phyloP scores from a whole-genome alignment of 1,140 invertebrate species.

The Rhyzopertha dominica region DNA sequence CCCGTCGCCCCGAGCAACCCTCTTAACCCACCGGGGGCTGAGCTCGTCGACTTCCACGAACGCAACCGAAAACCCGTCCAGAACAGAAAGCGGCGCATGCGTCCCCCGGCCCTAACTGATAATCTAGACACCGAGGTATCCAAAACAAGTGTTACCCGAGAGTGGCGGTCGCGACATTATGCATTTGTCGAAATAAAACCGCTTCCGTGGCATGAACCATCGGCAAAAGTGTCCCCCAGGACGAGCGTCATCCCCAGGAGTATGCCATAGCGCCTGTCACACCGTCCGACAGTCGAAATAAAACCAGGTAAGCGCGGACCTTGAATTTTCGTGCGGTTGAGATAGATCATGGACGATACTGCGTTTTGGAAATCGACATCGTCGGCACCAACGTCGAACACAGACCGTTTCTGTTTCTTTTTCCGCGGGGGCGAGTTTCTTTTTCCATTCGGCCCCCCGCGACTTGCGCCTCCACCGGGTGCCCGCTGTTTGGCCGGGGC shows the following conservation, averaged over 20 bases:
- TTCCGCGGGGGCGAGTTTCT: background rate
- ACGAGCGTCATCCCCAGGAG: slow-evolving; percentile 1
- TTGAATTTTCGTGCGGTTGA: background rate
- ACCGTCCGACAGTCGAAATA: slow-evolving; percentile 11
- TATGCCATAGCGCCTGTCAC: slow-evolving; percentile 15
- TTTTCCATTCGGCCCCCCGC: background rate
- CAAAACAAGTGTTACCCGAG: slow-evolving; percentile 40
- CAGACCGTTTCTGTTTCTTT: slow-evolving; percentile 7
- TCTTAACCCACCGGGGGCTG: background rate
- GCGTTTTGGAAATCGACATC: too few species aligned
- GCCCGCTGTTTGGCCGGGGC: slow-evolving; percentile 10
- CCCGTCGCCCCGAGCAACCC: background rate
- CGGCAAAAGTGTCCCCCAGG: slow-evolving; percentile 8
- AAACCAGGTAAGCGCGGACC: slow-evolving; percentile 19
- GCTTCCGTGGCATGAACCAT: slow-evolving; percentile 21
- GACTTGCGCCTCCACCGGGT: background rate
- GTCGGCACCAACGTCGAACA: too few species aligned
- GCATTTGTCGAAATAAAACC: slow-evolving; percentile 20
- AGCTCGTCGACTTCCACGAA: slow-evolving; percentile 3
- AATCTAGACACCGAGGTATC: slow-evolving; percentile 34
- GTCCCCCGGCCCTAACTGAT: slow-evolving; percentile 15
- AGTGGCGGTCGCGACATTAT: slow-evolving; percentile 27
- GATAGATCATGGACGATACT: too few species aligned
- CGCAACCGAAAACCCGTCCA: slow-evolving; percentile 17
- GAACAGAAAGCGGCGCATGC: slow-evolving; percentile 19